These are phyloP conservation scores for Hydrozoanthus gracilis DNA, from an alignment of 92 coral and sea anemone species.

Conservation along the genomic window DNA sequence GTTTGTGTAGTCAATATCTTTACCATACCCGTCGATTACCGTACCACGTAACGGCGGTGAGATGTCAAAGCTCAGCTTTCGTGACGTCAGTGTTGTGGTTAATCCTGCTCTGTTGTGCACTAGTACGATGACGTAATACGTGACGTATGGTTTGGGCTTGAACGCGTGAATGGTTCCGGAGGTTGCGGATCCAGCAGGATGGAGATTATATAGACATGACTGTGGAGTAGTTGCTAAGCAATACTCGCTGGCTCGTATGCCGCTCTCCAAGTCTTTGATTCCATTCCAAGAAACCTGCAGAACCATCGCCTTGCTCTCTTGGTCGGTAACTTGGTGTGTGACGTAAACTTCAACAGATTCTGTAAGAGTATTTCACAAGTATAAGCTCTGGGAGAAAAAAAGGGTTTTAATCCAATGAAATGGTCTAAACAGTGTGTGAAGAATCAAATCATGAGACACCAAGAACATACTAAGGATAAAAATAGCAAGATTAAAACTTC, in stretches of 20 bases:
- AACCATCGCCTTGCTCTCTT: slow-evolving; percentile 60
- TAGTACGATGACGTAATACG: slow-evolving; percentile 20
- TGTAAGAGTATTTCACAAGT: slow-evolving; percentile 6
- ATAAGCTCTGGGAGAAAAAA: not conserved
- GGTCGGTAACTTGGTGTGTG: slow-evolving; percentile 70
- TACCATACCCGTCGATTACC: slow-evolving; percentile 78
- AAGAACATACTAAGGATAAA: no score
- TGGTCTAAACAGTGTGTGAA: no score
- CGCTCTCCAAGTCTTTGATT: slow-evolving; percentile 59
- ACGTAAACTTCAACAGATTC: slow-evolving; percentile 57
- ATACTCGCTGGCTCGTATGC: slow-evolving; percentile 63
- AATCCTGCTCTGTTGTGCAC: slow-evolving; percentile 19
- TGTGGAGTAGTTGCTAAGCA: slow-evolving; percentile 79
- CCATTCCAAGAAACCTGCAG: slow-evolving; percentile 64
- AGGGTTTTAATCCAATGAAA: no score
- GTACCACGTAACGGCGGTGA: slow-evolving; percentile 58
- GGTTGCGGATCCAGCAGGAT: slow-evolving; percentile 23
- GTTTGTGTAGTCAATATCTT: slow-evolving; percentile 74
- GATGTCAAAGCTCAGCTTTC: slow-evolving; percentile 37
- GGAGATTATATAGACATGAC: slow-evolving; percentile 48
- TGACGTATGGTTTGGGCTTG: slow-evolving; percentile 20
- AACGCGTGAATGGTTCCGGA: slow-evolving; percentile 27
- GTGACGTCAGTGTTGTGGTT: slow-evolving; percentile 32
- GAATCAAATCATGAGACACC: no score
- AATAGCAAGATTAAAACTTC: no score